Base-by-base conservation (phyloP, 2,113 vertebrate species). In the Triplophysa rosa region DNA sequence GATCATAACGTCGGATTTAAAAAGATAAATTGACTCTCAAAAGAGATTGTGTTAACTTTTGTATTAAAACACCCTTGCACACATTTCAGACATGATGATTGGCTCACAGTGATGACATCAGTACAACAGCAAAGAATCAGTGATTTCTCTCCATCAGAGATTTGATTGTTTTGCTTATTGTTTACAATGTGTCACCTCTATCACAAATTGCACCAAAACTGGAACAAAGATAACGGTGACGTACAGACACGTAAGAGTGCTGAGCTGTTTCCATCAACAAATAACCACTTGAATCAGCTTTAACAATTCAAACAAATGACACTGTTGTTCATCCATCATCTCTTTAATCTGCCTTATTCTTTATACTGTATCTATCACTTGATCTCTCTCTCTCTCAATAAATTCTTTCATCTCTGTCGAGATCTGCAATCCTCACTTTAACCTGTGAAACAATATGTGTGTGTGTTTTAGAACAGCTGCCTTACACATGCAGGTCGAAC, bases 241-340 rank as follows among this genome's bases (percentile, higher is more conserved):
- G 47, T 13, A 11, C 21, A 61, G 63, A 79, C 6, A n/a, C 37
- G 78, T 58, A 58, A 59, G 63, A 21, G 56, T 56, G 69, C 19
- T 64, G 75, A 65, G 29, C 56, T 64, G 17, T n/a, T 66, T 64
- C 64, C 45, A 70, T 84, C 82, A 81, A 63, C 79, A 64, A 49
- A 77, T 40, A 59, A 61, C 21, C n/a, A 13, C 79, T 83, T 83
- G 75, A 79, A 81, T 83, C 74, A 76, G 75, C 73, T 73, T 77
- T 76, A 72, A 59, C 69, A 72, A 72, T 19, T 58, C 40, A 59
- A 72, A 23, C n/a, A 72, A 72, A 59, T 61, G 29, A 14, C 16
- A 61, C 54, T 19, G 58, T 58, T 11, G 10, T 72, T 72, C 33
- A 19, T 37, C 37, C 21, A 62, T 62, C 59, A 79, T 64, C 70